Percentiles rank a stretch among this genome's conserved stretches.
phyloP scores from a whole-genome alignment of 2,797 vertebrate species.

The Pseudocheirus occidentalis region DNA sequence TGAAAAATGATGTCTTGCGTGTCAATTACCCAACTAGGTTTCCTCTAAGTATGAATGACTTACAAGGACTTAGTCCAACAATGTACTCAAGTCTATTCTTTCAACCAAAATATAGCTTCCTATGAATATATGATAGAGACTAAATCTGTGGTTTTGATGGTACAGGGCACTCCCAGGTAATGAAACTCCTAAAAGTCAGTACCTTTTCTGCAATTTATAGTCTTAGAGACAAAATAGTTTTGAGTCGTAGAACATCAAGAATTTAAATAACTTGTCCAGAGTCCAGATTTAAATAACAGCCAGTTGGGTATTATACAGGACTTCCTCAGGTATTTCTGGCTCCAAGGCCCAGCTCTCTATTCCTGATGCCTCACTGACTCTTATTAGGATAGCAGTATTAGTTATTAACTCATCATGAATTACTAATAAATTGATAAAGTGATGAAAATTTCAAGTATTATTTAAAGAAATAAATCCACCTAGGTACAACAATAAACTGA shows the following conservation, averaged over 20 bases:
- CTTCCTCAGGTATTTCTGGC: neutral
- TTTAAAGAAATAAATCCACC: neutral
- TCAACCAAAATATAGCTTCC: too few relatives aligned
- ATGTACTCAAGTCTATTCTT: neutral
- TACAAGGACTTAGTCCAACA: neutral
- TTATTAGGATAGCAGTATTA: neutral
- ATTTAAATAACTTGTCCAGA: slow-evolving; percentile 8
- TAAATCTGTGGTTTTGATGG: neutral
- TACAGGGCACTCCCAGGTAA: neutral
- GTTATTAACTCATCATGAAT: neutral
- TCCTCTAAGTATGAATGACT: neutral
- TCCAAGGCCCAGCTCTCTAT: neutral
- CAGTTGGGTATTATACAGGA: neutral
- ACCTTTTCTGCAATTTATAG: neutral
- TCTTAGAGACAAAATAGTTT: slow-evolving; percentile 1
- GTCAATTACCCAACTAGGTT: neutral
- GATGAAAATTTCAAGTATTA: neutral
- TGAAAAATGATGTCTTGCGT: neutral
- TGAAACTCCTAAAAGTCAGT: neutral
- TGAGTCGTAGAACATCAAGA: neutral
- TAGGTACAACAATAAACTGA: neutral
- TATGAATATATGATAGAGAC: neutral
- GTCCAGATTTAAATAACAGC: neutral
- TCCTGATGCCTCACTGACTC: neutral
- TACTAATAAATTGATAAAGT: neutral